Evolutionary conservation across 2,113 vertebrate species (phyloP), one percentile per base, ranked within the genome.

Genomic region (Hippoglossus stenolepis): DNA sequence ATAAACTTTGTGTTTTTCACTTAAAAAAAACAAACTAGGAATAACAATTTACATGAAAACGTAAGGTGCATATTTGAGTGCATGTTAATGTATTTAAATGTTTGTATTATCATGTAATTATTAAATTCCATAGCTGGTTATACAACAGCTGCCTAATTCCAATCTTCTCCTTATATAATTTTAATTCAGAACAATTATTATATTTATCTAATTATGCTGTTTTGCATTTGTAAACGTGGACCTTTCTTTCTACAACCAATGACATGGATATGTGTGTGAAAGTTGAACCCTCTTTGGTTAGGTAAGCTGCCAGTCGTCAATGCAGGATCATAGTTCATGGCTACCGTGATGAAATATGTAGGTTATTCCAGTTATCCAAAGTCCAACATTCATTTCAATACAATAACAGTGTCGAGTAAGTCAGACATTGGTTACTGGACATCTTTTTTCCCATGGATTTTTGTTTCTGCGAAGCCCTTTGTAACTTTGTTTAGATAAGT

Each of bases 301-400:
- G 75, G 60, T 90, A 94, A 92, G 68, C 26, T 56, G 26, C 0
- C 4, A 83, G 61, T 85, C 43, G 47, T 89, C 89, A 89, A 9
- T 79, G 13, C 3, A 40, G 74, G 91, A 24, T 70, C 88, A 91
- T 73, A 89, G 92, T 92, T 87, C 93, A 92, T 79, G 69, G 86
- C 73, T 77, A n/a, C 70, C 5, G 0, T 84, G 80, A 83, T 76
- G 88, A 87, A 88, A 87, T 76, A 85, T 85, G 62, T 78, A 86
- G 84, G 85, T 85, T 88, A 87, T 85, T 74, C 53, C 3, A 80
- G 13, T 75, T 12, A 83, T 64, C 70, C 81, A 90, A 92, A 90
- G 90, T 93, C 86, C 86, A 87, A 38, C 61, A 58, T 70, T 57
- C 73, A 59, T 82, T 83, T 79, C 23, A 83, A 77, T 85, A 90